Conservation (phyloP, 1,140 invertebrate species). For the Drosophila willistoni region DNA sequence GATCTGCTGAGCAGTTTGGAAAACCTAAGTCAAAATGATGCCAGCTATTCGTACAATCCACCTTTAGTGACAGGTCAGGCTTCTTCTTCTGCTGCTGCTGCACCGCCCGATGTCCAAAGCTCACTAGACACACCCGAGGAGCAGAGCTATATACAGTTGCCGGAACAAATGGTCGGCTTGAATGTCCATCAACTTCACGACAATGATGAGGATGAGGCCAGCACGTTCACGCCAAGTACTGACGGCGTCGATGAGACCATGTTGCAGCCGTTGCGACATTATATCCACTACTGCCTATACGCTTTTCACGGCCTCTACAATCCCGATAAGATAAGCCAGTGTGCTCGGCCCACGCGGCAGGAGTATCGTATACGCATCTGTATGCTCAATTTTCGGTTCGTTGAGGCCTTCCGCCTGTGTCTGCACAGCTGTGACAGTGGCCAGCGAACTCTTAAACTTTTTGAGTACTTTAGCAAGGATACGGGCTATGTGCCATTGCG, state of each 20-base stretch:
- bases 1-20: constrained; percentile 79
- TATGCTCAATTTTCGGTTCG: constrained; percentile 81
- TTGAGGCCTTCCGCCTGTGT: constrained; percentile 77
- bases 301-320: constrained; percentile 85
- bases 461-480: constrained; percentile 83
- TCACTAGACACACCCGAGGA: constrained; percentile 74
- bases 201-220: constrained; percentile 46
- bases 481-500: constrained; percentile 80
- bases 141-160: constrained; percentile 71
- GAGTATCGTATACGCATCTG: constrained; percentile 80
- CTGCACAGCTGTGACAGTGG: constrained; percentile 66
- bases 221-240: constrained; percentile 56
- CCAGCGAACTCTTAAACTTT: constrained; percentile 72
- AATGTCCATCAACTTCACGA: constrained; percentile 32
- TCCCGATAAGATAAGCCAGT: constrained; percentile 83
- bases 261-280: constrained; percentile 70
- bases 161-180: constrained; percentile 37
- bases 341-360: constrained; percentile 58
- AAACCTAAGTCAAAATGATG: constrained; percentile 76
- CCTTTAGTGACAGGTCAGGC: constrained; percentile 24
- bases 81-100: background rate
- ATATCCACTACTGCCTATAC: constrained; percentile 85
- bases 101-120: constrained; percentile 45
- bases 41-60: constrained; percentile 63
- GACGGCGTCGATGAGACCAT: constrained; percentile 39